Base-by-base conservation (phyloP, 2,113 vertebrate species). In the Zosterops pallidus region DNA sequence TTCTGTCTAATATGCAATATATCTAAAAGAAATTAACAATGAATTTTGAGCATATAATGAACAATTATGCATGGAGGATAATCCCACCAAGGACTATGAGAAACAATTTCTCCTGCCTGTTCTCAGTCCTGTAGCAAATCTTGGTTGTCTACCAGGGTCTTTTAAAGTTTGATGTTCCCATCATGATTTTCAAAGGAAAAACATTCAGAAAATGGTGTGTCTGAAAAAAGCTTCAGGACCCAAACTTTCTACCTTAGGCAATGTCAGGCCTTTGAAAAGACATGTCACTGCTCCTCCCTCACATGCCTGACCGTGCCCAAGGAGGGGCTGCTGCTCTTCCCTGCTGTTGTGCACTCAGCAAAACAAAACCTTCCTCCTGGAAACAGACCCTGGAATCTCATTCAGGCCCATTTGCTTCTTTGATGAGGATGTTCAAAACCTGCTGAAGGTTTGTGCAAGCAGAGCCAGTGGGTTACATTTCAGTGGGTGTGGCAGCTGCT, bases 11-110 rank as follows among this genome's bases (percentile, higher is more conserved):
- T 29, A 21, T 71, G 80, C 85, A 93, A 82, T 67, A 91, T 67
- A 79, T 49, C 59, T 52, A 71, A 89, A 94, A 92, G 72, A 96
- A 93, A 93, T 95, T 57, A 84, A 86, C 76, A 95, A 86, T 84
- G 83, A 90, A 69, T 91, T 95, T 93, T 93, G 79, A 90, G 77
- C 82, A 83, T 75, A 89, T 56, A 96, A 94, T 94, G 86, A 79
- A 94, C 89, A 86, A 92, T 93, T 95, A 86, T 94, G 93, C 93
- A 95, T 9, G 93, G 91, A 90, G 79, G 92, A 95, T 97, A 96
- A 96, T 95, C 83, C 88, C 65, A 86, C 82, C 41, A 59, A 79
- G 26, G 65, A 82, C 44, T 86, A 83, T 57, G 77, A 84, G 62
- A 89, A 93, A 86, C 65, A 47, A 72, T 89, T 89, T 84, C 72